Evolutionary conservation across 2,113 vertebrate species (phyloP).

Genomic region (Ciconia maguari): DNA sequence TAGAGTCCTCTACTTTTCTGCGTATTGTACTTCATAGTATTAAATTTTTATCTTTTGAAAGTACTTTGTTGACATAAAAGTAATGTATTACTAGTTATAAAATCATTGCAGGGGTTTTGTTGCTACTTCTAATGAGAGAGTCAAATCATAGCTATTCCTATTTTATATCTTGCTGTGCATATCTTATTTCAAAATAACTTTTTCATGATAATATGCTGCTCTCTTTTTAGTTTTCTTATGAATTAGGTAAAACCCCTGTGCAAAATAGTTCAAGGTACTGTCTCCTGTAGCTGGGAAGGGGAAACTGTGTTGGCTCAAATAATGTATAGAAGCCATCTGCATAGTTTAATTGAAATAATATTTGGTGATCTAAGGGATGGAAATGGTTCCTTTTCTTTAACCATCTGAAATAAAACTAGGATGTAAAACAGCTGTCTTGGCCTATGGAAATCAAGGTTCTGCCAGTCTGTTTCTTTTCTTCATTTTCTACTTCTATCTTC

Average conservation of each 20-base stretch:
- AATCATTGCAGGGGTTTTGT: conserved; percentile 20
- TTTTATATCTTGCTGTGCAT: neutral
- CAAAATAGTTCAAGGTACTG: conserved; percentile 7
- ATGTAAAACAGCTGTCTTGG: conserved; percentile 76
- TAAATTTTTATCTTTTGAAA: neutral
- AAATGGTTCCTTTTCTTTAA: conserved; percentile 68
- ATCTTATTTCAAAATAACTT: neutral
- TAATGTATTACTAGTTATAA: neutral
- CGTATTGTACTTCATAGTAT: neutral
- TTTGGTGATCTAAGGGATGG: conserved; percentile 70
- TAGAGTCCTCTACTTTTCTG: neutral
- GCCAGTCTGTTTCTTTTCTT: conserved; percentile 80
- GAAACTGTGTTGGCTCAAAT: conserved; percentile 33
- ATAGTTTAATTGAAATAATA: conserved; percentile 72
- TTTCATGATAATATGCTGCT: neutral
- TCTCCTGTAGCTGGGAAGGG: neutral
- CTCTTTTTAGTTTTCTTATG: conserved; percentile 1
- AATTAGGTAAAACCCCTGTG: conserved; percentile 1
- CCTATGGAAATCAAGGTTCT: conserved; percentile 70
- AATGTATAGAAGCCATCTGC: conserved; percentile 59
- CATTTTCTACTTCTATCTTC: conserved; percentile 73
- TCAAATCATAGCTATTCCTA: neutral
- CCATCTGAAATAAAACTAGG: conserved; percentile 69
- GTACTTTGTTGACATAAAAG: neutral
- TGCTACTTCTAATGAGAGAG: conserved; percentile 28